These are phyloP conservation scores for Actinemys pallida DNA, from an alignment of 2,113 vertebrate genomes.

Conservation along the genomic window DNA sequence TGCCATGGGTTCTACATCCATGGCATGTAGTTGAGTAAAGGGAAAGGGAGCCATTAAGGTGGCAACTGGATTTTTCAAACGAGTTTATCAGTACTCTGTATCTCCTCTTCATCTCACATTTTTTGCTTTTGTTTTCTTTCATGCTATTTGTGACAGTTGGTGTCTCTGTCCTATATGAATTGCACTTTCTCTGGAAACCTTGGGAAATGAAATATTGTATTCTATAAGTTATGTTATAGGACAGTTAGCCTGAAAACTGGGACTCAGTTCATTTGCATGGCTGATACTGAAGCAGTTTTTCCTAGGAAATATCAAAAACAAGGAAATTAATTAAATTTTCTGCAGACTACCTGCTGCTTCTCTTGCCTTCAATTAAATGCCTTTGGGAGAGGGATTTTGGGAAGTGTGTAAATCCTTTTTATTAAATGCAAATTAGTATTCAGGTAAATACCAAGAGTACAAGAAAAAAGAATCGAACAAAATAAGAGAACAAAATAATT, in stretches of 20 bases:
- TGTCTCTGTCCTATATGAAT: neutral
- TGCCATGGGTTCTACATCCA: rapidly evolving
- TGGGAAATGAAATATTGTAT: neutral
- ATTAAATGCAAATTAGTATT: conserved; percentile 28
- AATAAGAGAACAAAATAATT: neutral
- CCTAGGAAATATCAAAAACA: neutral
- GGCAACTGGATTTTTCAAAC: neutral
- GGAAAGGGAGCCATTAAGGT: neutral
- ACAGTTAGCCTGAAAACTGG: neutral
- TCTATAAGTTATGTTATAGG: neutral
- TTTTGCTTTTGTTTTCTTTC: neutral
- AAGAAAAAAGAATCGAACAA: neutral
- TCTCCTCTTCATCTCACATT: neutral
- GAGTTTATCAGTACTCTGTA: neutral
- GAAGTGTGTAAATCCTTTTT: conserved; percentile 23
- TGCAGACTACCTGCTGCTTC: conserved; percentile 4
- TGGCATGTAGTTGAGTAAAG: neutral
- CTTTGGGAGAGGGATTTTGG: neutral
- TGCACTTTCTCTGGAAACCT: conserved; percentile 2
- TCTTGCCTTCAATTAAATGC: neutral
- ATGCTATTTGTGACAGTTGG: neutral
- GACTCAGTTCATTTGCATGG: conserved; percentile 6
- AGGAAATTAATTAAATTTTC: neutral
- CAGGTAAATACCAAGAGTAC: conserved; percentile 20
- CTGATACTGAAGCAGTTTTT: conserved; percentile 27